Conservation (phyloP, 1,140 invertebrate species). For the Dreissena rostriformis region DNA sequence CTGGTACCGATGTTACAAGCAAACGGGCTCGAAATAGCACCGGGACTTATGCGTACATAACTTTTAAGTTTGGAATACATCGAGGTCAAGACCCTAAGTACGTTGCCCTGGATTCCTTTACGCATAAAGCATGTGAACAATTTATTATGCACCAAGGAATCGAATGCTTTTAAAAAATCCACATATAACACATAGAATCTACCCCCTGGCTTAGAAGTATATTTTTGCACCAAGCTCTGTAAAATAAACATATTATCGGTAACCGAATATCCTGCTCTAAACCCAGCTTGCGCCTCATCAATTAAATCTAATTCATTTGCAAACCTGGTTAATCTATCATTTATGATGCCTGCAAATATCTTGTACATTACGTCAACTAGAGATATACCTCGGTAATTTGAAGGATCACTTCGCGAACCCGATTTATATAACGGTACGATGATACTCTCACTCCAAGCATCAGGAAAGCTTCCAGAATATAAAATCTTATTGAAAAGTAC, state of each 20-base stretch:
- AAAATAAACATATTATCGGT: constrained; percentile 23
- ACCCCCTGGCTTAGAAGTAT: background rate
- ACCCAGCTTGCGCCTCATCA: constrained; percentile 8
- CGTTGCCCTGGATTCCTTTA: background rate
- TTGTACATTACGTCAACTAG: constrained; percentile 8
- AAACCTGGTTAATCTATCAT: constrained; percentile 10
- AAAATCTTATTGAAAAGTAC: constrained; percentile 9
- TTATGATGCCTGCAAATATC: constrained; percentile 8
- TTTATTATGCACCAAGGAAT: background rate
- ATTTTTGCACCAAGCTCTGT: constrained; percentile 22
- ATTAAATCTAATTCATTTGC: constrained; percentile 1
- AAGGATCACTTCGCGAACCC: background rate
- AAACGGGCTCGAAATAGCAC: constrained; percentile 13
- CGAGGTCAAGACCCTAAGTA: constrained; percentile 4
- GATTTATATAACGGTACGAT: constrained; percentile 3
- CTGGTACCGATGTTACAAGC: constrained; percentile 14
- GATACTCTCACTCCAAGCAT: background rate
- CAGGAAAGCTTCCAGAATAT: background rate
- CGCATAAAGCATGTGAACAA: background rate
- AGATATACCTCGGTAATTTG: constrained; percentile 7
- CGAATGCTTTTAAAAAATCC: constrained; percentile 8
- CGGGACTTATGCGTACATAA: background rate
- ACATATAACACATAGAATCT: constrained; percentile 19
- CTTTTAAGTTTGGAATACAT: constrained; percentile 23
- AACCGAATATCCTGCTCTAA: background rate